Evolutionary conservation across 1,140 invertebrate genomes (phyloP), one percentile per base, ranked within the genome.

Genomic region (Littorina saxatilis): DNA sequence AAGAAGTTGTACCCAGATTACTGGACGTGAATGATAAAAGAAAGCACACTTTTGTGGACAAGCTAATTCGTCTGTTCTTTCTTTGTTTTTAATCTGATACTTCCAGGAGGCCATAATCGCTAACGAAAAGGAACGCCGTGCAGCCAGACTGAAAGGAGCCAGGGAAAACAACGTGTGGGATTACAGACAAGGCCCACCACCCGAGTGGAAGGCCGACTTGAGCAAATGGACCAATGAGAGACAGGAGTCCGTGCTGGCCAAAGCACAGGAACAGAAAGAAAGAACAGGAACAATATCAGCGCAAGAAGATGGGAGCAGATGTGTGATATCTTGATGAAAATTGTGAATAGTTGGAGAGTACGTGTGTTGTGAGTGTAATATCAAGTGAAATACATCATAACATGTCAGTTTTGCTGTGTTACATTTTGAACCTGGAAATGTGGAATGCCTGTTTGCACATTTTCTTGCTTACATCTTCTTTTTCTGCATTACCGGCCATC

Each of bases 81-180:
- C 15, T 39, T 9, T 29, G 7, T 58, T 13, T 58, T 58, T 37
- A 17, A 58, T 35, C 29, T 17, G 32, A 52, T 66, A 81, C n/a
- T 92, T 93, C 29, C 87, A 97, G 96, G 91, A 94, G 79, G 91
- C 94, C 32, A 78, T 98, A 61, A 93, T 97, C 63, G 89, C 94
- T 55, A 96, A 95, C 93, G 97, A 98, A 92, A 94, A 93, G 84
- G 84, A 91, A 32, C 92, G 96, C 23, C 93, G 95, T 79, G 76
- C 92, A 43, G 89, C 93, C 72, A 92, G 97, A 84, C 88, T 97
- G 75, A 89, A 89, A 55, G 93, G 94, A 0, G 96, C 97, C 90
- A 94, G 94, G 84, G 88, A 87, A 23, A 98, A 98, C 92, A 93
- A 96, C 88, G 94, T 95, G 27, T 98, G 97, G 97, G 92, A 95